A percentile compares a stretch with the other conserved stretches of the same genome.
These are phyloP conservation scores for Limnephilus auricula DNA, from an alignment of 2,888 invertebrate genomes.

Conservation along the genomic window DNA sequence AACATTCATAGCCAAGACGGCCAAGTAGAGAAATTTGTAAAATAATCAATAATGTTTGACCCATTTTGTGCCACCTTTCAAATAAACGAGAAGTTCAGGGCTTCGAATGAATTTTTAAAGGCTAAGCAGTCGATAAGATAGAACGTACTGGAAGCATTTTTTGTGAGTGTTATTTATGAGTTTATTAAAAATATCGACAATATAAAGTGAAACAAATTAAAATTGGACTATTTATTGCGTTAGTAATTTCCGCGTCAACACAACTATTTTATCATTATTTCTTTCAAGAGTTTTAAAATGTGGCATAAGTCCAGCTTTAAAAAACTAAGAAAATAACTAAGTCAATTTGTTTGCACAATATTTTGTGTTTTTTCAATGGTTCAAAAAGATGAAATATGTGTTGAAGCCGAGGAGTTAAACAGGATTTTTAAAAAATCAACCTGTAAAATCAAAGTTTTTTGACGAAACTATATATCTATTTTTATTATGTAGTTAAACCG, in stretches of 20 bases:
- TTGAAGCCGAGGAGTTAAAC: no score
- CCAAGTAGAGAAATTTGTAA: neutral
- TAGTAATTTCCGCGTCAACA: no score
- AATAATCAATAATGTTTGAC: slow-evolving; percentile 42
- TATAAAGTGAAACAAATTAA: no score
- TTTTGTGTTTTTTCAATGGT: no score
- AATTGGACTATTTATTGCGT: neutral
- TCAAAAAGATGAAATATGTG: no score
- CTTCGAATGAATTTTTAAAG: slow-evolving; percentile 10
- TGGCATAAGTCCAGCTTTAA: no score
- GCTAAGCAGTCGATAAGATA: slow-evolving; percentile 31
- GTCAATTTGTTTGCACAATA: neutral
- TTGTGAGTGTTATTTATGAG: neutral
- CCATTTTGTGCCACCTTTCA: slow-evolving; percentile 36
- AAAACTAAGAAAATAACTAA: no score
- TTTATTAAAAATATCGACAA: neutral
- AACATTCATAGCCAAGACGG: neutral
- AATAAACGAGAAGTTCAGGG: slow-evolving; percentile 33
- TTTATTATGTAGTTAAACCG: no score
- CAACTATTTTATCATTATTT: no score
- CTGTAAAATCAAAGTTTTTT: no score
- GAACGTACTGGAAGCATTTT: neutral
- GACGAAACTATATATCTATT: no score
- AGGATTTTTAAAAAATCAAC: no score
- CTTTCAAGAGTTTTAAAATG: neutral